Evolutionary conservation across 1,140 invertebrate species (phyloP).

Genomic region (Lutraria rhynchaena): DNA sequence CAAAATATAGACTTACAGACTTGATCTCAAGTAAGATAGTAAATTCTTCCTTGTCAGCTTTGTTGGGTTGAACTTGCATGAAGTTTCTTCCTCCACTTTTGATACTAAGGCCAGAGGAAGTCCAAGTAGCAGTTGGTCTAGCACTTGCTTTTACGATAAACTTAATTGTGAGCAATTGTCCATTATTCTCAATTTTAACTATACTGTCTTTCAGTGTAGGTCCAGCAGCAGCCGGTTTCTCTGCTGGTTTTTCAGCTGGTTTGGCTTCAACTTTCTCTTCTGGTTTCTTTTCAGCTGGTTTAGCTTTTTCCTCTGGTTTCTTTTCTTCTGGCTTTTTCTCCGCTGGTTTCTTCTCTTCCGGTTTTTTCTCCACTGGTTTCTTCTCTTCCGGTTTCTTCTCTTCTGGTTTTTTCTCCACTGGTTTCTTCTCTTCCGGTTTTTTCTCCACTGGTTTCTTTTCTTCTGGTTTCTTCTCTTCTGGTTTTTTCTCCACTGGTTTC

Average conservation of each 20-base stretch:
- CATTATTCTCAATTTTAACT: constrained; percentile 97
- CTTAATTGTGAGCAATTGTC: constrained; percentile 72
- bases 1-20: constrained; percentile 76
- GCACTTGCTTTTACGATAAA: constrained; percentile 66
- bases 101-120: constrained; percentile 74
- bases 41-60: constrained; percentile 71
- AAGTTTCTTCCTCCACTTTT: constrained; percentile 76
- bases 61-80: constrained; percentile 67
- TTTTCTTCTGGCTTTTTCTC: constrained; percentile 22
- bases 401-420: too few relatives aligned
- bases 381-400: constrained; percentile 11
- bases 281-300: not conserved
- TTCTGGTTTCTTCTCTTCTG: too few relatives aligned
- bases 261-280: constrained; percentile 27
- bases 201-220: constrained; percentile 98
- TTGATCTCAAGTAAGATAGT: constrained; percentile 71
- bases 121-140: constrained; percentile 77
- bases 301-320: constrained; percentile 11
- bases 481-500: too few relatives aligned
- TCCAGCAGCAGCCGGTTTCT: constrained; percentile 82
- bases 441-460: too few relatives aligned
- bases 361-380: not conserved
- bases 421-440: too few relatives aligned
- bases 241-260: constrained; percentile 5
- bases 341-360: not conserved